Percentiles rank a stretch among this genome's conserved stretches.
phyloP scores from a whole-genome alignment of 2,113 vertebrate genomes.

The Petrocephalus zakoni region DNA sequence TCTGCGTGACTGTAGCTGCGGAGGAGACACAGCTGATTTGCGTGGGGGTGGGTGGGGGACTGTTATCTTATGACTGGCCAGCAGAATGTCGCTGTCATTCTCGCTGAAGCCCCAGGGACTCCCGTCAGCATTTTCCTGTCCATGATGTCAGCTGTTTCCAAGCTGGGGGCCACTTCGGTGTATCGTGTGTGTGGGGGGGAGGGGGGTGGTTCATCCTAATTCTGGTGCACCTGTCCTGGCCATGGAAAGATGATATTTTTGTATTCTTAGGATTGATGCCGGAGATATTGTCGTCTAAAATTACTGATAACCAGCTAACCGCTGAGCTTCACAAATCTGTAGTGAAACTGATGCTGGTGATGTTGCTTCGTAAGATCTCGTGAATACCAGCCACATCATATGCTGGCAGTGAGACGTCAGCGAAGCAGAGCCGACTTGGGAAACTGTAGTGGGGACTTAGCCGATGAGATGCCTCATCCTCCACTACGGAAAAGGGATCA shows the following conservation, averaged over 20 bases:
- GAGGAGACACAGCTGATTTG: neutral
- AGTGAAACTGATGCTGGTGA: neutral
- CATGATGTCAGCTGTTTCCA: neutral
- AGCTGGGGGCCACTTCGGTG: neutral
- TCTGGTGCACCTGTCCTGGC: neutral
- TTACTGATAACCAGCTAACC: neutral
- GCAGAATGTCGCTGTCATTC: neutral
- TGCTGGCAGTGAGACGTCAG: neutral
- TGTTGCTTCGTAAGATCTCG: neutral
- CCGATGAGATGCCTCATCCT: neutral
- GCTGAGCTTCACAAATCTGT: neutral
- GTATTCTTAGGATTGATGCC: neutral
- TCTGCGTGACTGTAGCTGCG: neutral
- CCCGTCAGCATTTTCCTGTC: neutral
- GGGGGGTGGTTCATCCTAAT: neutral
- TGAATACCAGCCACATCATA: neutral
- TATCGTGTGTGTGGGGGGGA: neutral
- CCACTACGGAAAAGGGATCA: neutral
- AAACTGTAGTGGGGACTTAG: neutral
- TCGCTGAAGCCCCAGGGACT: neutral
- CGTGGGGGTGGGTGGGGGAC: neutral
- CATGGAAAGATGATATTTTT: neutral
- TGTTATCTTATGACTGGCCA: conserved; percentile 3
- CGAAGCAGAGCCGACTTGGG: neutral
- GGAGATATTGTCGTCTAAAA: neutral